Percentiles rank a stretch among this genome's conserved stretches.
Evolutionary conservation across 2,888 invertebrate species (phyloP).

Genomic region (Syritta pipiens): DNA sequence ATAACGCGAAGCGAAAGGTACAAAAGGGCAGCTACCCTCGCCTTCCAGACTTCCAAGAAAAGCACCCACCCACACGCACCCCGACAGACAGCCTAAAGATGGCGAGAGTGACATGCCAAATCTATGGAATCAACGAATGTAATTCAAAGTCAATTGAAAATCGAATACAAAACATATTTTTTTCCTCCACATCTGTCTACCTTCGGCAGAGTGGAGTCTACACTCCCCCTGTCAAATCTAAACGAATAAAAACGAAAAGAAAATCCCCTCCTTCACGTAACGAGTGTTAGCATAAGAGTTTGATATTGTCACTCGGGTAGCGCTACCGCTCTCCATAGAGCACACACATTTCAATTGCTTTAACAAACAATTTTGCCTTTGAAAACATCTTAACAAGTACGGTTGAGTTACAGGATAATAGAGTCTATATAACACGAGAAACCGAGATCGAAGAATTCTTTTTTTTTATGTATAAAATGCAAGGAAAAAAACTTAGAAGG

Average conservation of each 20-base stretch:
- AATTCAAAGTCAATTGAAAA: constrained; percentile 39
- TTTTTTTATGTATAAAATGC: no score
- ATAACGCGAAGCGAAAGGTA: background rate
- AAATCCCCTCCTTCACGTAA: background rate
- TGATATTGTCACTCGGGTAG: background rate
- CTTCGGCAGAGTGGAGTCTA: background rate
- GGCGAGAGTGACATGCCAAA: background rate
- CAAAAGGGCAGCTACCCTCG: background rate
- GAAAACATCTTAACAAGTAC: background rate
- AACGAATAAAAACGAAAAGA: no score
- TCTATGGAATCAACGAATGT: background rate
- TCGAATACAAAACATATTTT: constrained; percentile 13
- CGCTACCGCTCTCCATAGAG: background rate
- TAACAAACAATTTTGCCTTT: constrained; percentile 23
- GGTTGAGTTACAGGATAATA: constrained; percentile 21
- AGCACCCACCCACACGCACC: no score
- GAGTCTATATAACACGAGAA: background rate
- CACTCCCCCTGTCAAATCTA: no score
- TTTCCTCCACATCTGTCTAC: background rate
- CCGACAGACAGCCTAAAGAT: no score
- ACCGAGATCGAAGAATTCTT: constrained; percentile 12
- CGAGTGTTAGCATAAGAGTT: background rate
- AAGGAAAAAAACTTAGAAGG: no score
- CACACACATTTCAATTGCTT: constrained; percentile 18
- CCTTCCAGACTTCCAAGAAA: no score